These are phyloP conservation scores for Pterostichus madidus DNA, from an alignment of 2,888 invertebrate species.

Conservation along the genomic window DNA sequence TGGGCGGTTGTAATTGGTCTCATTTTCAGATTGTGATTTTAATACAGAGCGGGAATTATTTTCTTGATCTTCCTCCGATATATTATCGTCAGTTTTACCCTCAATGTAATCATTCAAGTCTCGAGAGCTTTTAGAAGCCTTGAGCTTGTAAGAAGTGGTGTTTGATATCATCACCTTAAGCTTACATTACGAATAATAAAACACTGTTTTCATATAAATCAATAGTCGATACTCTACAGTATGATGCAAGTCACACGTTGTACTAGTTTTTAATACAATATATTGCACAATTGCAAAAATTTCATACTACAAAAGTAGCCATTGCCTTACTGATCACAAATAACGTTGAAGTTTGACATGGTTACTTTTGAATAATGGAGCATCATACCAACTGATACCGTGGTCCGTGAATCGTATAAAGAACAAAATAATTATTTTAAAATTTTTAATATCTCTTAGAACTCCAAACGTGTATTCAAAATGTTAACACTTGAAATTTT, in stretches of 20 bases:
- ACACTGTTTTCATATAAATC: conserved; percentile 57
- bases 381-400: conserved; percentile 31
- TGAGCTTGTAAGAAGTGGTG: conserved; percentile 82
- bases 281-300: conserved; percentile 58
- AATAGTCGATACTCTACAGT: conserved; percentile 19
- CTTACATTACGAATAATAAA: conserved; percentile 75
- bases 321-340: conserved; percentile 67
- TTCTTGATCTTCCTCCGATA: conserved; percentile 70
- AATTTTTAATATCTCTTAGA: neutral
- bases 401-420: no score
- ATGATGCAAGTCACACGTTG: conserved; percentile 23
- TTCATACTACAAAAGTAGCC: conserved; percentile 62
- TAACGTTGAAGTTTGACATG: conserved; percentile 65
- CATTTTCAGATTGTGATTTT: conserved; percentile 59
- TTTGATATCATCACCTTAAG: conserved; percentile 83
- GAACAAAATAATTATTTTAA: neutral
- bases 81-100: conserved; percentile 78
- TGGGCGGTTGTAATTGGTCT: conserved; percentile 51
- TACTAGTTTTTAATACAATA: conserved; percentile 52
- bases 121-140: conserved; percentile 80
- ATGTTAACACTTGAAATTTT: conserved; percentile 13
- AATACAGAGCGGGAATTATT: conserved; percentile 63
- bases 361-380: conserved; percentile 53
- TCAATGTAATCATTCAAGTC: conserved; percentile 77
- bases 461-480: neutral